phyloP scores from a whole-genome alignment of 2,113 vertebrate genomes.

The Strix aluco region DNA sequence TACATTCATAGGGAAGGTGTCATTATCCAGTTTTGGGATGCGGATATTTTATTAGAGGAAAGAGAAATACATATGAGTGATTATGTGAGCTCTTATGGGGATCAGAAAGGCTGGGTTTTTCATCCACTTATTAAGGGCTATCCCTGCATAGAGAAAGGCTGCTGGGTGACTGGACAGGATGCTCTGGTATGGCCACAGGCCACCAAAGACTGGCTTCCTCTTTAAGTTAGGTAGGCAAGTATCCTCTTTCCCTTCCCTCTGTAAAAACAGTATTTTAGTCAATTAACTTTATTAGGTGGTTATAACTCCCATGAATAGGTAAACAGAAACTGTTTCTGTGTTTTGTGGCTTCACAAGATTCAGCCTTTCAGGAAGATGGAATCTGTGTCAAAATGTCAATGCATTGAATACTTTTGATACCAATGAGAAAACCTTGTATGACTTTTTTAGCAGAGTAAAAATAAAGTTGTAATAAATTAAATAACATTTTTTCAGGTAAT shows the following conservation, averaged over 20 bases:
- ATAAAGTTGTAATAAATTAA: neutral
- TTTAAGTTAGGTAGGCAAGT: neutral
- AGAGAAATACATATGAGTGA: neutral
- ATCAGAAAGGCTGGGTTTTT: neutral
- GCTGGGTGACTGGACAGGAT: neutral
- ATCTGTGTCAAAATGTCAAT: neutral
- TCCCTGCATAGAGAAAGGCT: neutral
- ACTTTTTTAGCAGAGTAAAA: neutral
- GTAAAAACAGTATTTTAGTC: neutral
- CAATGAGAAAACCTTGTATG: neutral
- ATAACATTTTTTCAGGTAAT: neutral
- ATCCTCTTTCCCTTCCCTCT: neutral
- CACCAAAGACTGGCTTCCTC: neutral
- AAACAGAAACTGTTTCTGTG: slow-evolving; percentile 16
- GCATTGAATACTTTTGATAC: neutral
- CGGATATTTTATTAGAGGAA: neutral
- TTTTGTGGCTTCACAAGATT: neutral
- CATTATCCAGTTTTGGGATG: neutral
- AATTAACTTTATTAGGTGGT: slow-evolving; percentile 16
- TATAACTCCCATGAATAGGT: neutral
- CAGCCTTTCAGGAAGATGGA: neutral
- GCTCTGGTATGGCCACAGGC: neutral
- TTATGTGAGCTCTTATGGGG: neutral
- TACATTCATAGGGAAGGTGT: accelerated
- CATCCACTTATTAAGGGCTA: neutral